phyloP scores from a whole-genome alignment of 2,888 invertebrate genomes.

The Pollenia griseotomentosa region DNA sequence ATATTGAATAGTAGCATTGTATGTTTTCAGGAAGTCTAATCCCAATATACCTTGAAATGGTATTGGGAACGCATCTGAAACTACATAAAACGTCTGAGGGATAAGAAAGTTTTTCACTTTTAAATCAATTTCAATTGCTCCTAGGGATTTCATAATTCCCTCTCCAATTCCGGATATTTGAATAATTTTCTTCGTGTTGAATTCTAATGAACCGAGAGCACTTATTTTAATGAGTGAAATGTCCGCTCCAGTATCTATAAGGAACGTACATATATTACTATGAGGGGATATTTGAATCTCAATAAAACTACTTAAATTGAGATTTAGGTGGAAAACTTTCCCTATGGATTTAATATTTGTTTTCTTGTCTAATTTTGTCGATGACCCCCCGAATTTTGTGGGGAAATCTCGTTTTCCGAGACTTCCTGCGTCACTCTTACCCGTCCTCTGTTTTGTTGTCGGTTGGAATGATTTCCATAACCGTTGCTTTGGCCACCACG shows the following conservation, averaged over 20 bases:
- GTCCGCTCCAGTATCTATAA: too few species aligned
- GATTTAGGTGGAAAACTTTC: conserved; percentile 9
- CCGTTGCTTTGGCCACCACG: too few species aligned
- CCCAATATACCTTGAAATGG: conserved; percentile 6
- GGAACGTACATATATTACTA: not conserved
- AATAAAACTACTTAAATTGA: conserved; percentile 26
- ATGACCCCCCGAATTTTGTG: not conserved
- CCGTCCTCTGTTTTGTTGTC: not conserved
- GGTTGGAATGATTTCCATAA: too few species aligned
- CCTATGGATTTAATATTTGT: not conserved
- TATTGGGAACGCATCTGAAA: not conserved
- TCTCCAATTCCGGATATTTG: too few species aligned
- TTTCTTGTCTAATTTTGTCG: not conserved
- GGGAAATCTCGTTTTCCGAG: not conserved
- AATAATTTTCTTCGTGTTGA: too few species aligned
- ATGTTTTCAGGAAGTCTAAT: conserved; percentile 24
- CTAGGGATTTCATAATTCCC: too few species aligned
- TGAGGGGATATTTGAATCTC: not conserved
- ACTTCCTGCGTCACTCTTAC: not conserved
- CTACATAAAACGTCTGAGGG: too few species aligned
- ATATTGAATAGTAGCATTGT: conserved; percentile 18
- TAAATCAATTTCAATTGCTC: too few species aligned
- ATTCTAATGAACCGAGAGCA: too few species aligned
- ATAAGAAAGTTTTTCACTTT: not conserved
- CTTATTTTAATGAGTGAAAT: too few species aligned